phyloP scores from a whole-genome alignment of 2,797 vertebrate genomes.

The Pseudocheirus occidentalis region DNA sequence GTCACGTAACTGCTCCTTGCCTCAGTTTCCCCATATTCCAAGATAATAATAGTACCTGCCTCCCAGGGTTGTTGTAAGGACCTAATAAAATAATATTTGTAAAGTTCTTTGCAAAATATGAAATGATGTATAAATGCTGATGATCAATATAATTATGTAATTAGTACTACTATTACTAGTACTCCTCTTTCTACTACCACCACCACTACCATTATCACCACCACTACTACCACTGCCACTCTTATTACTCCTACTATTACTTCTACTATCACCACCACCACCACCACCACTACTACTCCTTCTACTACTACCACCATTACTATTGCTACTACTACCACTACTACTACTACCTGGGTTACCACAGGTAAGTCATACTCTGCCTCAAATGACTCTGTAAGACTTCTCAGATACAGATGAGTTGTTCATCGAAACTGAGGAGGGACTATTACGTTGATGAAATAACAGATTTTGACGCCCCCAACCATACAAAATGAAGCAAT shows the following conservation, averaged over 20 bases:
- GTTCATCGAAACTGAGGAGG: not conserved
- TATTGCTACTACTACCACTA: not conserved
- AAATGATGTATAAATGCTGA: not conserved
- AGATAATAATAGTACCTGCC: not conserved
- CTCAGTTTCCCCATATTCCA: not conserved
- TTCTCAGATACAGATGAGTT: not conserved
- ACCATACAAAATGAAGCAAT: not conserved
- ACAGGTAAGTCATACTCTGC: not conserved
- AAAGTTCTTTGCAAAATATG: not conserved
- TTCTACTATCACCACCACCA: too few species aligned
- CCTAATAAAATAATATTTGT: not conserved
- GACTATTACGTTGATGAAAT: not conserved
- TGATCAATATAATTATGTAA: not conserved
- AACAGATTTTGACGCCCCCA: not conserved
- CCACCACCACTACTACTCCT: accelerated
- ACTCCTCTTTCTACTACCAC: too few species aligned
- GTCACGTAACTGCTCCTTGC: not conserved
- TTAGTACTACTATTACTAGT: not conserved
- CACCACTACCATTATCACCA: too few species aligned
- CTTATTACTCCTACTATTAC: not conserved
- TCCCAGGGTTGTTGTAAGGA: not conserved
- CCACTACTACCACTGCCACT: accelerated
- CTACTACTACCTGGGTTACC: not conserved
- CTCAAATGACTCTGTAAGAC: not conserved
- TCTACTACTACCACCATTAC: accelerated